Percentiles rank a stretch among this genome's conserved stretches.
These are phyloP conservation scores for Centroberyx gerrardi DNA, from an alignment of 2,797 vertebrate species.

Conservation along the genomic window DNA sequence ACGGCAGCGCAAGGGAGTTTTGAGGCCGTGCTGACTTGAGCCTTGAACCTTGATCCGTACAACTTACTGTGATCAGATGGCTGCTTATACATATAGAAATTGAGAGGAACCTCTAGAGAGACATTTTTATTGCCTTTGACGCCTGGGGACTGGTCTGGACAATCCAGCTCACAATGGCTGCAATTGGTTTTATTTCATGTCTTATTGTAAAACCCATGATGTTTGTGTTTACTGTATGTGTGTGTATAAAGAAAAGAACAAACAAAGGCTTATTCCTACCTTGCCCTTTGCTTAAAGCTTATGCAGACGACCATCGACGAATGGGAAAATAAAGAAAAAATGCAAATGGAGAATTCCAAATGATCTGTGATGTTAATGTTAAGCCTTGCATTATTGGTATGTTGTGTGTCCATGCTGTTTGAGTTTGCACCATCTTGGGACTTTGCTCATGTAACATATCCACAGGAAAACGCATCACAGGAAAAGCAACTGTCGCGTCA, in stretches of 20 bases:
- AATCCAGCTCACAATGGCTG: slow-evolving; percentile 73
- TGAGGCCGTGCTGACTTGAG: neutral
- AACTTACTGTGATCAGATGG: slow-evolving; percentile 67
- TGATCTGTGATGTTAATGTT: slow-evolving; percentile 67
- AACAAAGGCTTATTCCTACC: slow-evolving; percentile 42
- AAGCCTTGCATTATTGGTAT: slow-evolving; percentile 70
- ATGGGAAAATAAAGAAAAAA: slow-evolving; percentile 42
- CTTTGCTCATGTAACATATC: slow-evolving; percentile 21
- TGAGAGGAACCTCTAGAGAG: slow-evolving; percentile 53
- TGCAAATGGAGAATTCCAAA: slow-evolving; percentile 50
- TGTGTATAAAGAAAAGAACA: slow-evolving; percentile 47
- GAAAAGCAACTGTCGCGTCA: neutral
- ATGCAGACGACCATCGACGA: slow-evolving; percentile 55
- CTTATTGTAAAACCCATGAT: slow-evolving; percentile 67
- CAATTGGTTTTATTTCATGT: slow-evolving; percentile 74
- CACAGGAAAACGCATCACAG: neutral
- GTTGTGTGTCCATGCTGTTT: slow-evolving; percentile 47
- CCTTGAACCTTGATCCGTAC: slow-evolving; percentile 29
- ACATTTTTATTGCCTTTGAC: slow-evolving; percentile 76
- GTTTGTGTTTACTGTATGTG: slow-evolving; percentile 74
- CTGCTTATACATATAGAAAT: slow-evolving; percentile 59
- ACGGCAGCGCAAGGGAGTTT: neutral
- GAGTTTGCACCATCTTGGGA: slow-evolving; percentile 50
- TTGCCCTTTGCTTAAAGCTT: slow-evolving; percentile 68
- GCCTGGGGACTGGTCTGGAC: slow-evolving; percentile 74